Conservation (phyloP, 1,140 invertebrate genomes). For the Vollenhovia emeryi region DNA sequence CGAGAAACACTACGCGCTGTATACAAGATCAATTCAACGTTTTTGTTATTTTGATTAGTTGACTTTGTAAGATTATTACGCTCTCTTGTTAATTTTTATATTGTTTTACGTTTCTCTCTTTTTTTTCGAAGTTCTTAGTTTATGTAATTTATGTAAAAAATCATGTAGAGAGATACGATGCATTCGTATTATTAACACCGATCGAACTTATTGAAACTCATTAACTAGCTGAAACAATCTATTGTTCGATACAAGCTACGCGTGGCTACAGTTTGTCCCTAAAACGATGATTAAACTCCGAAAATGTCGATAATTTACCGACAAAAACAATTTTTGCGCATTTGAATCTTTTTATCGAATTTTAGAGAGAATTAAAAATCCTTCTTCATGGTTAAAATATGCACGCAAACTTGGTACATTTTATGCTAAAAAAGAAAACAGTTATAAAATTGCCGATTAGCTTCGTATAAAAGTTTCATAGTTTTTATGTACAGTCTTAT, state of each 20-base stretch:
- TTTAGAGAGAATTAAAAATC: too few relatives aligned
- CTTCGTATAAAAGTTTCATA: too few relatives aligned
- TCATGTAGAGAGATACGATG: not conserved
- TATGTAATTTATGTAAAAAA: not conserved
- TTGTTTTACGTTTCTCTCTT: not conserved
- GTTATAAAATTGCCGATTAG: too few relatives aligned
- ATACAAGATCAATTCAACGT: not conserved
- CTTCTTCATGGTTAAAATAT: too few relatives aligned
- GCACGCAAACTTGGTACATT: too few relatives aligned
- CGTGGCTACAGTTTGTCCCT: too few relatives aligned
- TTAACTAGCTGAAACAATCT: not conserved
- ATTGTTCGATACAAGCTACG: not conserved
- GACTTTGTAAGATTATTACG: not conserved
- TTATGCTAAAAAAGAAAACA: too few relatives aligned
- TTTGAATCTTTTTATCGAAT: too few relatives aligned
- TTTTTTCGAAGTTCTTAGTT: conserved; percentile 19
- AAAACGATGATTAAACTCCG: too few relatives aligned
- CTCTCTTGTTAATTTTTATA: not conserved
- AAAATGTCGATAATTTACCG: too few relatives aligned
- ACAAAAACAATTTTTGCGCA: too few relatives aligned
- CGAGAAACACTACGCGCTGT: not conserved
- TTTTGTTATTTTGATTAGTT: conserved; percentile 19
- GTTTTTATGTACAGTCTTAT: too few relatives aligned
- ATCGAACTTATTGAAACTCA: not conserved
- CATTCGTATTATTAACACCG: not conserved